Base-by-base conservation (phyloP, 2,113 vertebrate species). In the Porphyrio hochstetteri region DNA sequence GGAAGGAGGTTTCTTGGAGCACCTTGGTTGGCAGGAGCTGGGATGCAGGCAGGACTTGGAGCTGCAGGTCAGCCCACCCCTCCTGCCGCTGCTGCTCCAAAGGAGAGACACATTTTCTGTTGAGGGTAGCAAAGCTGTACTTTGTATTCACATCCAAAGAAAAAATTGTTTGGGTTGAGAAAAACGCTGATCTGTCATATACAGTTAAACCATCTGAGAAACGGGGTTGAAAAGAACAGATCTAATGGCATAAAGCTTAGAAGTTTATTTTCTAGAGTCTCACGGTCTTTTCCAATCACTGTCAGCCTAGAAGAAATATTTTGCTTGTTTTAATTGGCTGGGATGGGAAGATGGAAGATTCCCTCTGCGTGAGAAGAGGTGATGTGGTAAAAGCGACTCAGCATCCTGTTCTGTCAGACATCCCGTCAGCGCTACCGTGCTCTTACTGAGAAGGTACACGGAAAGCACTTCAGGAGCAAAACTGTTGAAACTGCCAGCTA, bases 381-480 rank as follows among this genome's bases (percentile, higher is more conserved):
- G 83, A 33, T 70, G 56, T 36, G 31, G 77, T 59, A 57, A 83
- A 69, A 81, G 44, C 89, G 77, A 81, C 89, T 95, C 89, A 67
- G 69, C 64, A 5, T 83, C 90, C 86, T 92, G 93, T 69, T 96
- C 42, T 93, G 86, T 90, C 93, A 88, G 36, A 35, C 28, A 67
- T 8, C 76, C 88, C 80, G 42, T 89, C 86, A 65, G 84, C 0
- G 1, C 70, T 63, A 78, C 79, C 80, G 83, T 64, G 76, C 59
- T 83, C 86, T 80, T 88, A 48, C 79, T 82, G 79, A 87, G 82
- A 33, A 84, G 67, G 83, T 35, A 50, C 10, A 42, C 69, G 77
- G 74, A 55, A 82, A 75, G 61, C 88, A 71, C 85, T 80, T 44
- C 1, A 59, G 68, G 69, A 81, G 77, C 63, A 74, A 31, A 92